Conservation (phyloP, 2,797 vertebrate genomes). For the Eulemur mongoz region DNA sequence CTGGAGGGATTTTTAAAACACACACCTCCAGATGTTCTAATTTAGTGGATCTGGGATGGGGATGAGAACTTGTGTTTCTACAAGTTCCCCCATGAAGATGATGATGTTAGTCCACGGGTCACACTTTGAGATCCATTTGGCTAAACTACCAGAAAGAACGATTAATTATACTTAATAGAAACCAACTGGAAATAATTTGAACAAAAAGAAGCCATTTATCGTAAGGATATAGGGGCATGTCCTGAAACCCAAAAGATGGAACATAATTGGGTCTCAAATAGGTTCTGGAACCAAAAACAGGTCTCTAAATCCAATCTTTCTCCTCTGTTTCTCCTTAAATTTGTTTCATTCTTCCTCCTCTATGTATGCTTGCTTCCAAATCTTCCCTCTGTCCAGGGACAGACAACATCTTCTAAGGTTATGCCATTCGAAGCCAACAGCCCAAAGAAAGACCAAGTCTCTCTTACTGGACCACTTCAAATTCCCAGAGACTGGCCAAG, state of each 20-base stretch:
- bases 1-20: not conserved
- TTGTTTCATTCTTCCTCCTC: not conserved
- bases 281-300: not conserved
- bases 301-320: not conserved
- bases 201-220: not conserved
- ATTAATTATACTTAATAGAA: not conserved
- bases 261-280: not conserved
- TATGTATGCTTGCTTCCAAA: not conserved
- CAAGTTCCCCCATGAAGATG: not conserved
- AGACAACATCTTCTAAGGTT: not conserved
- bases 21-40: not conserved
- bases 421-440: not conserved
- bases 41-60: not conserved
- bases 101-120: not conserved
- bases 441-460: not conserved
- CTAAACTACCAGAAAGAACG: not conserved
- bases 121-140: not conserved
- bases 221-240: not conserved
- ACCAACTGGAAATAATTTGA: not conserved
- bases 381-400: not conserved
- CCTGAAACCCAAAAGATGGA: not conserved
- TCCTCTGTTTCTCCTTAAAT: not conserved
- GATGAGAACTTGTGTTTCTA: not conserved
- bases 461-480: not conserved
- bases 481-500: not conserved